These are phyloP conservation scores for Lasioglossum vierecki DNA, from an alignment of 2,888 invertebrate genomes.

Conservation along the genomic window DNA sequence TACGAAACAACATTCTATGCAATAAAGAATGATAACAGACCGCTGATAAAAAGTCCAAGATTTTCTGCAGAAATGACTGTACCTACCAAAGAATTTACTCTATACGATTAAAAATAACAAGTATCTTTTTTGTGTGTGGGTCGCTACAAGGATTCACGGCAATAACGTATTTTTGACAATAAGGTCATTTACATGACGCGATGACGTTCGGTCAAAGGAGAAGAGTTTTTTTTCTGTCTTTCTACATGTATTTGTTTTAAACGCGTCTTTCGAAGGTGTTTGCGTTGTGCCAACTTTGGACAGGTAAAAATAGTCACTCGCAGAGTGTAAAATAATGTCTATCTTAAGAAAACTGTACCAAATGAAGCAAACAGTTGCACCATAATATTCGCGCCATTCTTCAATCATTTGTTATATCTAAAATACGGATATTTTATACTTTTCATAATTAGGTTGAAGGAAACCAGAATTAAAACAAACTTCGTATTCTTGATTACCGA, in stretches of 20 bases:
- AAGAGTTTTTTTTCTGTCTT: conserved; percentile 15
- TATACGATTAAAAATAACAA: conserved; percentile 42
- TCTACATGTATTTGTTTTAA: conserved; percentile 29
- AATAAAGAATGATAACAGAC: not conserved
- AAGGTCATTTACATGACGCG: conserved; percentile 66
- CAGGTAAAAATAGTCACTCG: conserved; percentile 34
- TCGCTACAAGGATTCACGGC: conserved; percentile 63
- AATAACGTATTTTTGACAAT: conserved; percentile 53
- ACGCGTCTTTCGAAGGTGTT: conserved; percentile 27
- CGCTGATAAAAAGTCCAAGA: not conserved
- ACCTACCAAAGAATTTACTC: conserved; percentile 3
- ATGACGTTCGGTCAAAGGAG: conserved; percentile 38
- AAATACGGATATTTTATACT: not conserved
- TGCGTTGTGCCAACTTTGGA: conserved; percentile 56
- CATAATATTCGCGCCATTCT: not conserved
- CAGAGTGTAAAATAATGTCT: conserved; percentile 46
- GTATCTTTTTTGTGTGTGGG: conserved; percentile 50
- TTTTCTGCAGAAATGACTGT: conserved; percentile 8
- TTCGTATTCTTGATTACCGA: not conserved
- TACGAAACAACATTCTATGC: not conserved
- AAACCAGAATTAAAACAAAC: not conserved
- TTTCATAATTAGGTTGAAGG: not conserved
- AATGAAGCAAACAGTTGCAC: conserved; percentile 14
- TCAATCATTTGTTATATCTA: not conserved
- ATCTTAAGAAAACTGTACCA: conserved; percentile 10